A percentile compares a stretch with the other conserved stretches of the same genome.
These are phyloP conservation scores for Caenorhabditis sp. DNA, from an alignment of 2,888 invertebrate species.

Conservation along the genomic window DNA sequence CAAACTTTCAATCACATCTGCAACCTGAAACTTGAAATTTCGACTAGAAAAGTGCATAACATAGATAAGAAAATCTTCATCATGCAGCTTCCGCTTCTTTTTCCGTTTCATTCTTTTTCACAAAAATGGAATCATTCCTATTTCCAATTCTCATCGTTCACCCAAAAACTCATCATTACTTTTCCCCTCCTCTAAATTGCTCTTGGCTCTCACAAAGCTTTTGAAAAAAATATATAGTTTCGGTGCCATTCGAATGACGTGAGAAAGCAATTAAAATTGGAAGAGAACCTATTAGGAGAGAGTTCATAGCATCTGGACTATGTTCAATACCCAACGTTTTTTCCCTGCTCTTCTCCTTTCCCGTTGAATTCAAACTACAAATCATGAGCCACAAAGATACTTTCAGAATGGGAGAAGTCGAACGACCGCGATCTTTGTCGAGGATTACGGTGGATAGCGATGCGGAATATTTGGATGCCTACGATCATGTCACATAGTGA, in stretches of 20 bases:
- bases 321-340: neutral
- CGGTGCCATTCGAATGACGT: neutral
- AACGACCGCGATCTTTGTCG: slow-evolving; percentile 68
- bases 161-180: no score
- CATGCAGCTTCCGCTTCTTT: neutral
- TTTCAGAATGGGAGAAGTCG: slow-evolving; percentile 62
- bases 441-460: slow-evolving; percentile 69
- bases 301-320: neutral
- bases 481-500: slow-evolving; percentile 76
- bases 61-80: neutral
- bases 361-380: neutral
- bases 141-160: no score
- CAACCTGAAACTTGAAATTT: no score
- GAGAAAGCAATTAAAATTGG: neutral
- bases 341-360: neutral
- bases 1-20: no score
- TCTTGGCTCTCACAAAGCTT: no score
- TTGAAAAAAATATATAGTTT: neutral
- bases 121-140: no score
- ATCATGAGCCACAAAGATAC: slow-evolving; percentile 6
- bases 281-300: neutral
- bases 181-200: no score
- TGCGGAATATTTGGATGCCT: slow-evolving; percentile 74
- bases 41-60: no score
- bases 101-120: slow-evolving; percentile 8